Evolutionary conservation across 2,888 invertebrate genomes (phyloP), one percentile per base, ranked within the genome.

Genomic region (Dryobotodes eremita): DNA sequence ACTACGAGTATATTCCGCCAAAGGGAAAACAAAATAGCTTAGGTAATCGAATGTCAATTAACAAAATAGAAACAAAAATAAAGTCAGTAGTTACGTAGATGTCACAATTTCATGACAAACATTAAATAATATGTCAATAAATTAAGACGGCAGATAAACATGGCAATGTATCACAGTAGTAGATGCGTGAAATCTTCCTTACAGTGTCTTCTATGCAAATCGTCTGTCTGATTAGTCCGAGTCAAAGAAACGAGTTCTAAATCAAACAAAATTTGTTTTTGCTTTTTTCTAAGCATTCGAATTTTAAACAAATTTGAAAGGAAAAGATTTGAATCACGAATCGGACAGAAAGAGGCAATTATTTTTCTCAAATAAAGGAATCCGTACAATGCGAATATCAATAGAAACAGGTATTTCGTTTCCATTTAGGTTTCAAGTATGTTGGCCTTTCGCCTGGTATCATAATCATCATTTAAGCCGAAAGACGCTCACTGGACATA

Each of bases 191-290:
- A 48, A 57, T 42, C 8, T 31, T 77, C 46, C 31, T 62, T 42
- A 17, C 13, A 23, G 31, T 1, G 11, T 10, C 20, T 17, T 17
- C n/a, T 57, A 26, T n/a, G 31, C 1, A 36, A 48, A 59, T 26
- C 23, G 8, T 42, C 48, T 6, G 20, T 75, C 17, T 62, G n/a
- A 31, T 62, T 62, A 13, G 66, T 66, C 10, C 6, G 13, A 53
- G 26, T 42, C 26, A 48, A 57, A 57, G 26, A 65, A 77, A 79
- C 65, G 65, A 36, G 31, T 36, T 64, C 23, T 26, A 26, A 20
- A 8, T 53, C 11, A 13, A 57, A 17, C 8, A n/a, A n/a, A 42
- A 31, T 42, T 8, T 2, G 17, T 31, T 73, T 72, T 55, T 72
- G 20, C 26, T 53, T 71, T 4, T 23, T 71, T 53, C 26, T 46